Evolutionary conservation across 2,113 vertebrate species (phyloP).

Genomic region (Cyphotilapia sp.): DNA sequence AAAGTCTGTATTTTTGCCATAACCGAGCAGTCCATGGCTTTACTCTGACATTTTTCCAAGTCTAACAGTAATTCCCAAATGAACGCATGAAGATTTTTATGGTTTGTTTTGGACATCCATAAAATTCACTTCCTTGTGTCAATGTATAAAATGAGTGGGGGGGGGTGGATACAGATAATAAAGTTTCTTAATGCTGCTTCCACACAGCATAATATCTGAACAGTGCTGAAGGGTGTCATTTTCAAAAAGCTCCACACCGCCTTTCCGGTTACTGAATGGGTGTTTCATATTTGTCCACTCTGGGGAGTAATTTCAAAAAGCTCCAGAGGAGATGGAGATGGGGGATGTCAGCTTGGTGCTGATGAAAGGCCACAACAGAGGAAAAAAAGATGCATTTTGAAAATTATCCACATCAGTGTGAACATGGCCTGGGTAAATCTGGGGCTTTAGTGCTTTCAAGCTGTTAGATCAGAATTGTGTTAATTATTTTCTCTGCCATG

Average conservation of each 20-base stretch:
- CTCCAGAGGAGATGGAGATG: background rate
- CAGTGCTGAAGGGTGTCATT: background rate
- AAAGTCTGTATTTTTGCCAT: background rate
- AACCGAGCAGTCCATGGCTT: background rate
- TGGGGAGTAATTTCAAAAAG: background rate
- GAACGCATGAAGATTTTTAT: background rate
- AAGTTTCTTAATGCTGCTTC: background rate
- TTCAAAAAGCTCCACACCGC: background rate
- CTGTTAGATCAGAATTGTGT: background rate
- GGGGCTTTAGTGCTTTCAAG: background rate
- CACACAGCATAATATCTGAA: background rate
- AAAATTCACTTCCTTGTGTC: background rate
- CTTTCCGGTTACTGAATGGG: background rate
- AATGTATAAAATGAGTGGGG: background rate
- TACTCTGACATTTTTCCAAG: background rate
- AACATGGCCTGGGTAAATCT: background rate
- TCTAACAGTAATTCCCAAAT: background rate
- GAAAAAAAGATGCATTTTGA: background rate
- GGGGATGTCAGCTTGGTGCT: background rate
- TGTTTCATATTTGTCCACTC: background rate
- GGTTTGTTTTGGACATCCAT: background rate
- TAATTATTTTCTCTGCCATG: background rate
- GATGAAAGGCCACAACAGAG: constrained; percentile 8
- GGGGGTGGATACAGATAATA: background rate
- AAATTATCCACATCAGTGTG: background rate